Evolutionary conservation across 1,140 invertebrate genomes (phyloP).

Genomic region (Bradysia coprophila): DNA sequence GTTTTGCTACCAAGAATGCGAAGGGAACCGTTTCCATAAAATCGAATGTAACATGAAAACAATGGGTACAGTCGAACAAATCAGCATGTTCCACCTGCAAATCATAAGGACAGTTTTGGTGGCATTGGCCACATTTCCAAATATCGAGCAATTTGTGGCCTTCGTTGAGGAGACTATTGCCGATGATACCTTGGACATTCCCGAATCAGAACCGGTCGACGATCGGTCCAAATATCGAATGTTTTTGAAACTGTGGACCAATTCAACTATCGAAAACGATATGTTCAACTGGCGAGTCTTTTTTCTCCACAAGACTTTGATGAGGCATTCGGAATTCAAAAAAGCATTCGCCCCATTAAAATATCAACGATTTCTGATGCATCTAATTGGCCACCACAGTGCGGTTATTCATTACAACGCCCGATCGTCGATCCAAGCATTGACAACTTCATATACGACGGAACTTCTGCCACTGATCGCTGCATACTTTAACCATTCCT

Average conservation of each 20-base stretch:
- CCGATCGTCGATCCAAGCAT: too few species aligned
- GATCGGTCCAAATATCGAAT: constrained; percentile 48
- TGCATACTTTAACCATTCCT: constrained; percentile 72
- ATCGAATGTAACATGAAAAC: constrained; percentile 38
- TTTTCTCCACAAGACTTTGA: constrained; percentile 21
- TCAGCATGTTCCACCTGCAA: constrained; percentile 36
- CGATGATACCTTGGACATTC: constrained; percentile 32
- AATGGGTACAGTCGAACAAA: constrained; percentile 37
- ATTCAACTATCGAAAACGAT: constrained; percentile 46
- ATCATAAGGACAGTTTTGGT: constrained; percentile 39
- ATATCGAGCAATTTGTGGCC: constrained; percentile 25
- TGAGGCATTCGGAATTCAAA: background rate
- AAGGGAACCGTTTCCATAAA: constrained; percentile 36
- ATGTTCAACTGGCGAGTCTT: constrained; percentile 46
- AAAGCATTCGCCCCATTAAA: background rate
- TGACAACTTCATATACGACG: background rate
- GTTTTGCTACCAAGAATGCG: constrained; percentile 58
- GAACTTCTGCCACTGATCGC: background rate
- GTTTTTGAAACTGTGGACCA: constrained; percentile 39
- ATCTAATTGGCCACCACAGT: too few species aligned
- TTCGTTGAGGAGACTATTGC: too few species aligned
- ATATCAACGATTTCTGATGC: background rate
- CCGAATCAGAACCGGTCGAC: constrained; percentile 22
- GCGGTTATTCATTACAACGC: constrained; percentile 3
- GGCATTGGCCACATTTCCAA: constrained; percentile 27